phyloP scores from a whole-genome alignment of 2,888 invertebrate species.

The Esperia sulphurella region DNA sequence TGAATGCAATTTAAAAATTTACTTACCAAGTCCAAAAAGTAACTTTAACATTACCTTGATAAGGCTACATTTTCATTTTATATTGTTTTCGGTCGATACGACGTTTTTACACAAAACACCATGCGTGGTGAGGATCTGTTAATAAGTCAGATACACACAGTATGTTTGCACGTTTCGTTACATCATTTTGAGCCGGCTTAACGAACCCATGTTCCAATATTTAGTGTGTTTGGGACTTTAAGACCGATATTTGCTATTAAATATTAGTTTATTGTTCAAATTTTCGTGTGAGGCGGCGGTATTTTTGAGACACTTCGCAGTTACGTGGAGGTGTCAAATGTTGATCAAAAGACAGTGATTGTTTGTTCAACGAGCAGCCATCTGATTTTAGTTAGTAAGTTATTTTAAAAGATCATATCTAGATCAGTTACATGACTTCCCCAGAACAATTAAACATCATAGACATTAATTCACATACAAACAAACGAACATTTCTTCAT shows the following conservation, averaged over 20 bases:
- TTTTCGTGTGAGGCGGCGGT: conserved; percentile 53
- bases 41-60: conserved; percentile 13
- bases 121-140: conserved; percentile 63
- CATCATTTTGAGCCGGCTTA: conserved; percentile 71
- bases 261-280: conserved; percentile 67
- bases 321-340: conserved; percentile 58
- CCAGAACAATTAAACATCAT: too few relatives aligned
- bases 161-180: conserved; percentile 69
- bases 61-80: conserved; percentile 22
- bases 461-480: too few relatives aligned
- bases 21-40: conserved; percentile 11
- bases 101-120: conserved; percentile 19
- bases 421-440: too few relatives aligned
- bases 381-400: neutral
- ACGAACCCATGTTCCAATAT: conserved; percentile 68
- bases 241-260: conserved; percentile 66
- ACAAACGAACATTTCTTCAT: too few relatives aligned
- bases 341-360: conserved; percentile 31
- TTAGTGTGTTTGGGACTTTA: conserved; percentile 69
- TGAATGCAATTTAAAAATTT: conserved; percentile 52
- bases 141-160: conserved; percentile 67
- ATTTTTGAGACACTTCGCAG: conserved; percentile 51
- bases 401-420: neutral
- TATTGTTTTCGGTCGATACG: conserved; percentile 13
- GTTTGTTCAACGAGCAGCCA: conserved; percentile 9